These are phyloP conservation scores for Xenentodon cancila DNA, from an alignment of 2,797 vertebrate species.

Conservation along the genomic window DNA sequence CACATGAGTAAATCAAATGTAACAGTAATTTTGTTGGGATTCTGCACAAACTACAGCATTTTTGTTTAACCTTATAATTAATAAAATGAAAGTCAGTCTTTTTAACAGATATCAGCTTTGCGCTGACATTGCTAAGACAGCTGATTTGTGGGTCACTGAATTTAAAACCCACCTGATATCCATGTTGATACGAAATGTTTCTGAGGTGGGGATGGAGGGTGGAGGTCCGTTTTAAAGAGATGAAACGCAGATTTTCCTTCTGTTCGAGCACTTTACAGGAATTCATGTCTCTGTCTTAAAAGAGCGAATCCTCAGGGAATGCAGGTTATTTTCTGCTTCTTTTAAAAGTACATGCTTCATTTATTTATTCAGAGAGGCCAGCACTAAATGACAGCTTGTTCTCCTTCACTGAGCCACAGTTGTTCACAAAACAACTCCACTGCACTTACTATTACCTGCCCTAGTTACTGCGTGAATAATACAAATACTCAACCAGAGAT, in stretches of 20 bases:
- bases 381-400: constrained; percentile 54
- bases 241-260: constrained; percentile 12
- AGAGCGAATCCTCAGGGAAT: constrained; percentile 57
- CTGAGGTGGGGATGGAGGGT: background rate
- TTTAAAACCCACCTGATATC: too few relatives aligned
- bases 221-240: constrained; percentile 29
- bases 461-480: constrained; percentile 16
- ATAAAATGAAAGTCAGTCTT: too few relatives aligned
- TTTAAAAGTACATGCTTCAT: constrained; percentile 63
- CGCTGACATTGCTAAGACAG: too few relatives aligned
- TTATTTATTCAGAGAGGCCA: constrained; percentile 65
- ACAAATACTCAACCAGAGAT: background rate
- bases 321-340: constrained; percentile 75
- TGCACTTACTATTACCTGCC: constrained; percentile 26
- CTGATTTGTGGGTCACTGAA: too few relatives aligned
- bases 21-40: constrained; percentile 56
- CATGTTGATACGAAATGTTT: background rate
- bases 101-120: too few relatives aligned
- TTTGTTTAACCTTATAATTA: too few relatives aligned
- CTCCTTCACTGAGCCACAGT: constrained; percentile 6
- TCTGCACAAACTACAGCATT: constrained; percentile 1
- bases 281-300: constrained; percentile 52
- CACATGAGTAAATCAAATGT: constrained; percentile 68
- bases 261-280: constrained; percentile 53
- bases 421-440: constrained; percentile 24